Evolutionary conservation across 2,888 invertebrate species (phyloP).

Genomic region (Mayetiola destructor): DNA sequence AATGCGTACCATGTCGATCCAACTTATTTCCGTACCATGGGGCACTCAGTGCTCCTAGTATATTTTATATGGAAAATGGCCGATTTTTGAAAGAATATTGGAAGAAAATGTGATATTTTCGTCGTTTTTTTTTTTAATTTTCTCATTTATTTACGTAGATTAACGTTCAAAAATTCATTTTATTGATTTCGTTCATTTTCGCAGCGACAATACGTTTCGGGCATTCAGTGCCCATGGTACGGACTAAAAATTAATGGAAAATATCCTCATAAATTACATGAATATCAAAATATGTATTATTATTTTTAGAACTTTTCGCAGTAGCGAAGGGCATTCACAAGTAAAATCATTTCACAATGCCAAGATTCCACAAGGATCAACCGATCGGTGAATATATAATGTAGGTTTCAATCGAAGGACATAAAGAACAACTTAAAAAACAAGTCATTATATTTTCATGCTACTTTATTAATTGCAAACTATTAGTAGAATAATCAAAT

Average conservation of each 20-base stretch:
- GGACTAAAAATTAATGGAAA: too few species aligned
- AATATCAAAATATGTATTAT: too few species aligned
- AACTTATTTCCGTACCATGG: too few species aligned
- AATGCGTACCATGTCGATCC: too few species aligned
- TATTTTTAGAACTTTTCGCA: neutral
- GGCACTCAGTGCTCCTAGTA: too few species aligned
- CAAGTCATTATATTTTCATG: too few species aligned
- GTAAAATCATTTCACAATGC: neutral
- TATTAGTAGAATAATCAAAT: neutral
- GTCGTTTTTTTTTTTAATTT: neutral
- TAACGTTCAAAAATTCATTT: neutral
- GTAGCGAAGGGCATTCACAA: neutral
- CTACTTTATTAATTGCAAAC: too few species aligned
- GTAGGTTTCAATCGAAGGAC: neutral
- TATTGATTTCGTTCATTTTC: slow-evolving; percentile 3
- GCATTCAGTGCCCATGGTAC: too few species aligned
- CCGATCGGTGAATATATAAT: neutral
- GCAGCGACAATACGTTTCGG: neutral
- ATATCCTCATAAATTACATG: neutral
- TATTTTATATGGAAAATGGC: too few species aligned
- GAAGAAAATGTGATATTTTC: too few species aligned
- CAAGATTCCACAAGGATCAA: neutral
- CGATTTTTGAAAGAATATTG: neutral
- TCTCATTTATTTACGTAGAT: neutral
- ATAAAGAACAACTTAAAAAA: neutral